These are phyloP conservation scores for Aurelia aurita complex sp. Pacific DNA, from an alignment of 30 jellyfish, hydroid and myxozoan genomes.

Conservation along the genomic window DNA sequence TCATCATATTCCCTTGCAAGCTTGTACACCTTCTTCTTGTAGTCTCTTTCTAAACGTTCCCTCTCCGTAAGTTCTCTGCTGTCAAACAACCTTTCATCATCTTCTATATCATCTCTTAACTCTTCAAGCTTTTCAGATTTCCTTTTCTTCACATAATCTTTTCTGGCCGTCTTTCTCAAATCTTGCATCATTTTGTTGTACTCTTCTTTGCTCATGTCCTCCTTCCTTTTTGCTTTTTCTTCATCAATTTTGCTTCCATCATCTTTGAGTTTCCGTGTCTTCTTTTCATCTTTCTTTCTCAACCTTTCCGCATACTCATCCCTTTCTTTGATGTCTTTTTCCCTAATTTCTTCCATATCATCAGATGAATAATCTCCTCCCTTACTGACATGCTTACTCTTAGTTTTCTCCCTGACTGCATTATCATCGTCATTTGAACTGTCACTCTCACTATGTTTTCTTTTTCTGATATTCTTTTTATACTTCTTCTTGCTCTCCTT, in stretches of 20 bases:
- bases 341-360: conserved; percentile 58
- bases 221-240: conserved; percentile 72
- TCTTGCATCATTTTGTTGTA: conserved; percentile 68
- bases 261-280: conserved; percentile 88
- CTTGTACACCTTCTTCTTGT: conserved; percentile 85
- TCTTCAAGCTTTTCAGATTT: conserved; percentile 89
- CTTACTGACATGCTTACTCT: not conserved
- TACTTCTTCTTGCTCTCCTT: conserved; percentile 55
- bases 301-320: conserved; percentile 95
- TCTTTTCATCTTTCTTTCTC: conserved; percentile 83
- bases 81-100: conserved; percentile 93
- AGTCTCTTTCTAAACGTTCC: conserved; percentile 85
- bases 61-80: conserved; percentile 85
- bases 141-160: conserved; percentile 96
- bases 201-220: conserved; percentile 86
- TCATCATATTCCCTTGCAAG: conserved; percentile 91
- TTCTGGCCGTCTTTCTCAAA: conserved; percentile 93
- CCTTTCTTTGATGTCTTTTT: conserved; percentile 88
- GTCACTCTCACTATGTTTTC: conserved; percentile 47
- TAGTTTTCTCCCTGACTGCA: not conserved
- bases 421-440: conserved; percentile 27
- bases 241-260: conserved; percentile 72
- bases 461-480: conserved; percentile 52
- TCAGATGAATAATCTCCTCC: conserved; percentile 6
- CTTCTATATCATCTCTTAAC: conserved; percentile 93